Evolutionary conservation across 2,113 vertebrate genomes (phyloP).

Genomic region (Sisor rabdophorus): DNA sequence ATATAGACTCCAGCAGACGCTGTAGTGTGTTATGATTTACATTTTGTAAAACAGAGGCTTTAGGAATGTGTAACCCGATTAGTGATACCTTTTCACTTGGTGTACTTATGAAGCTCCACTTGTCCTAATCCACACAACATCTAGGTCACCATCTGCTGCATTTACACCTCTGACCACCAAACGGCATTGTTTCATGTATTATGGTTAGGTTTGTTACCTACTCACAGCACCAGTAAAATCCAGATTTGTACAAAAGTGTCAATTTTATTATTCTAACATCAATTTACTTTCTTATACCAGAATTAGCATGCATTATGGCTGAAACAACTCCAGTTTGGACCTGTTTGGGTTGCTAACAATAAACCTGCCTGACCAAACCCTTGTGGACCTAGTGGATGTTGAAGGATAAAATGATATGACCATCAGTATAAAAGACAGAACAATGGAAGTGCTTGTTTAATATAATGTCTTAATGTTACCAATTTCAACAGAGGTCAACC

Average conservation of each 20-base stretch:
- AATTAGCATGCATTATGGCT: neutral
- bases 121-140: constrained; percentile 49
- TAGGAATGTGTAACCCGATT: constrained; percentile 46
- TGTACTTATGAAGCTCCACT: constrained; percentile 37
- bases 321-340: neutral
- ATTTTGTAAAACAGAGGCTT: constrained; percentile 20
- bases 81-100: constrained; percentile 44
- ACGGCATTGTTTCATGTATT: constrained; percentile 34
- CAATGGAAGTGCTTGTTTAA: neutral
- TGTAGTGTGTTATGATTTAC: constrained; percentile 13
- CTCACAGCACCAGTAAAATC: neutral
- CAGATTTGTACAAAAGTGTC: neutral
- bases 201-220: neutral
- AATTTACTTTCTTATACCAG: neutral
- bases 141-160: constrained; percentile 58
- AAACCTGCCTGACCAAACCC: neutral
- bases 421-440: neutral
- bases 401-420: neutral
- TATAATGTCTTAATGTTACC: neutral
- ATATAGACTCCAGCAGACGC: too few species aligned
- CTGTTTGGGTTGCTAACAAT: neutral
- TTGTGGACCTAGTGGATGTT: neutral
- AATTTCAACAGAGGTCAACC: neutral
- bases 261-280: neutral
- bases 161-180: constrained; percentile 52